Evolutionary conservation across 2,113 vertebrate genomes (phyloP).

Genomic region (Hemichromis elongatus): DNA sequence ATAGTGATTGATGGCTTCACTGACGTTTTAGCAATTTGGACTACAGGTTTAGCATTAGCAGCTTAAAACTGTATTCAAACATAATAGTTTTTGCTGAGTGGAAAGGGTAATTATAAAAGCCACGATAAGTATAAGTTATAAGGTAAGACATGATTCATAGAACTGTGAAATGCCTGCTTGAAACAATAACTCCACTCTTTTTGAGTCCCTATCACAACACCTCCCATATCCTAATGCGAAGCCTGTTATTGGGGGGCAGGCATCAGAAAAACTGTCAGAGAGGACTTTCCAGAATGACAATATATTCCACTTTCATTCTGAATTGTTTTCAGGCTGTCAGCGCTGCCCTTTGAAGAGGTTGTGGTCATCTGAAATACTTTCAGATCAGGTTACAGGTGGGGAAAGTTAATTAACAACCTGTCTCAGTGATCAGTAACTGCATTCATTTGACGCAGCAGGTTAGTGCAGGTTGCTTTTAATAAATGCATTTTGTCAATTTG

Average conservation of each 20-base stretch:
- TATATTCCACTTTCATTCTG: background rate
- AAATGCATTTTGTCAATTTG: background rate
- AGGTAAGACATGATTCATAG: rapidly evolving
- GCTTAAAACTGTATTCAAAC: background rate
- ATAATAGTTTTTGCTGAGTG: background rate
- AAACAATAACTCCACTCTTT: background rate
- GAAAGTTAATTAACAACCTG: background rate
- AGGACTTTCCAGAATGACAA: background rate
- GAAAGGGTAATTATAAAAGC: background rate
- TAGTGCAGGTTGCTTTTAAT: background rate
- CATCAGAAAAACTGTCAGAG: background rate
- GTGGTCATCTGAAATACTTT: background rate
- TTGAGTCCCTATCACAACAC: background rate
- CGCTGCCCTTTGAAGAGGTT: background rate
- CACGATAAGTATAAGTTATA: background rate
- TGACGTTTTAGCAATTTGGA: background rate
- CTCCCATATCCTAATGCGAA: background rate
- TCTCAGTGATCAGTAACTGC: background rate
- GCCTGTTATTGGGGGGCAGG: background rate
- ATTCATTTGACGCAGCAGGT: background rate
- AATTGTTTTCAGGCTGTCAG: background rate
- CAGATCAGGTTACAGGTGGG: background rate
- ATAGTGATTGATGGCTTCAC: background rate
- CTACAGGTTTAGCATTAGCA: background rate
- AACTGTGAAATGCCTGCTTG: background rate